phyloP scores from a whole-genome alignment of 2,888 invertebrate genomes.

The Ichneumoninae sp. region DNA sequence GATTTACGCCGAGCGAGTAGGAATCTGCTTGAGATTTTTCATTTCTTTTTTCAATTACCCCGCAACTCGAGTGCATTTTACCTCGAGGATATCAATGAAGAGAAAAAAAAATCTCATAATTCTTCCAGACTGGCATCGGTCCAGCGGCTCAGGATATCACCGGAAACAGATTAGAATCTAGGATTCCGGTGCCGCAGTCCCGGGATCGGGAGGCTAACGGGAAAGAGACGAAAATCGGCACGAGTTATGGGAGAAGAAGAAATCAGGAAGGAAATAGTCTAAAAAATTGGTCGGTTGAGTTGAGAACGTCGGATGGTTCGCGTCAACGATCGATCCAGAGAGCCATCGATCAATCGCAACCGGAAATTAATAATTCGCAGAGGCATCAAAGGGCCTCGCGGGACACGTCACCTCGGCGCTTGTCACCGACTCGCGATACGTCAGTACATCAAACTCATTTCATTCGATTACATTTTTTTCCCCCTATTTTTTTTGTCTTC shows the following conservation, averaged over 20 bases:
- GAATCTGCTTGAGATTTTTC: not conserved
- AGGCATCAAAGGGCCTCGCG: slow-evolving; percentile 28
- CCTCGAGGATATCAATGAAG: not conserved
- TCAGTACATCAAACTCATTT: slow-evolving; percentile 53
- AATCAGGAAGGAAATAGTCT: slow-evolving; percentile 57
- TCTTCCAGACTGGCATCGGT: slow-evolving; percentile 54
- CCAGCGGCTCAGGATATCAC: slow-evolving; percentile 60
- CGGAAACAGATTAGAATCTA: slow-evolving; percentile 68
- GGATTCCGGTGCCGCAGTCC: slow-evolving; percentile 70
- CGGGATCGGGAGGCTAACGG: slow-evolving; percentile 64
- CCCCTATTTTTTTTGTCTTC: not conserved
- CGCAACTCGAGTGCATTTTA: not conserved
- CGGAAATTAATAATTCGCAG: slow-evolving; percentile 38
- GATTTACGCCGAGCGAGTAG: slow-evolving; percentile 67
- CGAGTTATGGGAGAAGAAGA: slow-evolving; percentile 51
- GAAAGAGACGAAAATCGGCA: slow-evolving; percentile 53
- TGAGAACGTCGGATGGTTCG: slow-evolving; percentile 56
- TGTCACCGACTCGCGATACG: slow-evolving; percentile 64
- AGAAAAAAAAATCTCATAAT: slow-evolving; percentile 11
- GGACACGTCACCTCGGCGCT: slow-evolving; percentile 46
- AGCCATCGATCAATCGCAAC: slow-evolving; percentile 37
- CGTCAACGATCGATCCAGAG: slow-evolving; percentile 54
- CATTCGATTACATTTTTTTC: not conserved
- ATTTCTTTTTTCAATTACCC: not conserved
- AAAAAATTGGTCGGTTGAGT: slow-evolving; percentile 63